Conservation (phyloP, 1,140 invertebrate genomes). For the Mamestra configurata region DNA sequence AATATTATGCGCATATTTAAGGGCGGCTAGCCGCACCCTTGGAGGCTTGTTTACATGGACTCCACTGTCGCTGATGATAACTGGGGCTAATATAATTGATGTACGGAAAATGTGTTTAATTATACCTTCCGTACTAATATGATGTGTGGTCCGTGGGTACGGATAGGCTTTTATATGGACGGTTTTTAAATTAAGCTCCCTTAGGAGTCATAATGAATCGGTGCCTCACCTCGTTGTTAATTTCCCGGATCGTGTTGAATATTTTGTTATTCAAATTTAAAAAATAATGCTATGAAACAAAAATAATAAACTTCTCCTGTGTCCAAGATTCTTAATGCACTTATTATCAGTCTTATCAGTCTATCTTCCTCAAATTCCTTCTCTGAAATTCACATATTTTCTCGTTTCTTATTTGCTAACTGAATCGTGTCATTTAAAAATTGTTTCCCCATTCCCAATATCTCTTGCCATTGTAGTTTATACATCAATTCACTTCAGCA, state of each 20-base stretch:
- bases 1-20: constrained; percentile 37
- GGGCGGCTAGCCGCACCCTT: not conserved
- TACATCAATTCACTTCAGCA: not conserved
- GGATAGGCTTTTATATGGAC: not conserved
- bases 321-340: too few relatives aligned
- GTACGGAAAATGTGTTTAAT: not conserved
- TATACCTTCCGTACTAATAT: not conserved
- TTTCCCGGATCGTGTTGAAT: not conserved
- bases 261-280: too few relatives aligned
- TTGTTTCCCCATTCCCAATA: not conserved
- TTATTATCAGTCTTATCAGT: too few relatives aligned
- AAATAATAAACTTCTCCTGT: too few relatives aligned
- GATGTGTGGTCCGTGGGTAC: not conserved
- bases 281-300: too few relatives aligned
- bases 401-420: not conserved
- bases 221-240: not conserved
- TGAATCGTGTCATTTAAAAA: too few relatives aligned
- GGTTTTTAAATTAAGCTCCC: not conserved
- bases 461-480: not conserved
- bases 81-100: constrained; percentile 21
- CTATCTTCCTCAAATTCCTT: not conserved
- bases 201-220: not conserved
- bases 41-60: constrained; percentile 9
- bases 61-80: constrained; percentile 2
- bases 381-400: not conserved